A percentile compares a stretch with the other conserved stretches of the same genome.
Evolutionary conservation across 2,113 vertebrate genomes (phyloP).

Genomic region (Puffinus mauretanicus): DNA sequence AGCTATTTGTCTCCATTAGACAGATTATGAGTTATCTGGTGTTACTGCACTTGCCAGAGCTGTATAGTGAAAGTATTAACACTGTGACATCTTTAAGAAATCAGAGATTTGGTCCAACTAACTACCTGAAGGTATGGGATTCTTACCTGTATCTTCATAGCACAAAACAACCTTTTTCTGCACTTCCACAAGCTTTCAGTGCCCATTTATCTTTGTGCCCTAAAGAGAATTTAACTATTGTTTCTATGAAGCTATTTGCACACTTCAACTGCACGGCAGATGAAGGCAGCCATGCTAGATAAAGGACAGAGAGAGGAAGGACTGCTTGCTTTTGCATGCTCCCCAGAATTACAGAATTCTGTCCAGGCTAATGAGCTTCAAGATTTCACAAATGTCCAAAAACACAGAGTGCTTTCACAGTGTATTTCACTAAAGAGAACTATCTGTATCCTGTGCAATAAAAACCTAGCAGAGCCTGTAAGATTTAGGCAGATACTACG

Average conservation of each 20-base stretch:
- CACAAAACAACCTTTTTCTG: neutral
- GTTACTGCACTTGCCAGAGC: neutral
- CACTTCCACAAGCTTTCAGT: neutral
- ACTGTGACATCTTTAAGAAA: neutral
- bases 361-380: neutral
- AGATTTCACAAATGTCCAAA: neutral
- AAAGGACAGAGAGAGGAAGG: neutral
- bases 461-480: neutral
- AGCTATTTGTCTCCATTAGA: conserved; percentile 1
- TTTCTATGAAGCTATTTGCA: neutral
- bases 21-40: neutral
- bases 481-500: neutral
- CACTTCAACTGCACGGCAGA: neutral
- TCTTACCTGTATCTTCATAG: neutral
- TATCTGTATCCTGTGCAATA: neutral
- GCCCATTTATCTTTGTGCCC: neutral
- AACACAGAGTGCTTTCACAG: neutral
- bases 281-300: neutral
- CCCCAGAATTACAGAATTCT: neutral
- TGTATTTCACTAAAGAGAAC: neutral
- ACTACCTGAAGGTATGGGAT: neutral
- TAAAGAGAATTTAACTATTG: neutral
- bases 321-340: neutral
- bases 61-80: neutral
- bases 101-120: neutral